Evolutionary conservation across 1,140 invertebrate species (phyloP), one percentile per base, ranked within the genome.

Genomic region (Matsumurasca onukii): DNA sequence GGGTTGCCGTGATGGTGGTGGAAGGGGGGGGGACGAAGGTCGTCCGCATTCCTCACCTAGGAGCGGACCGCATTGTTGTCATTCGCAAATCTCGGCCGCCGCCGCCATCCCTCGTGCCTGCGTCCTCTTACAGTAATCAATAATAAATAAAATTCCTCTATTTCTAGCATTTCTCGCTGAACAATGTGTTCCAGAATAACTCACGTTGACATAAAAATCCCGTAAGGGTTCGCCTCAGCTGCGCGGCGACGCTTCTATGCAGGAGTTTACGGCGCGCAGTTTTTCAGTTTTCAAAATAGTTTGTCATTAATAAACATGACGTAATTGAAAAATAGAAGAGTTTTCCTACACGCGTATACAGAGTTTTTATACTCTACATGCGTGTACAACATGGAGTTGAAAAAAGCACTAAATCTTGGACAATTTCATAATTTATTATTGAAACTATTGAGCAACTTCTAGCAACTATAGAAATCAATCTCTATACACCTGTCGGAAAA

Each of bases 21-120:
- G n/a, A n/a, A n/a, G n/a, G 30, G 55, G 55, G 55, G 55, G 3
- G 15, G 3, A 13, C 30, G 55, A 59, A 59, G 55, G 55, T 27
- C 55, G 55, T 22, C 55, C 55, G 55, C 55, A 59, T 59, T 59
- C 55, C 55, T 59, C 5, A 3, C 24, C 22, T 59, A 59, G 55
- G 55, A 59, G 55, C 55, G 55, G 55, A 27, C 22, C 25, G 25
- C 55, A 59, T 59, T 59, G 55, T 59, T 59, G 55, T 59, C 55
- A 59, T 59, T 59, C 55, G 55, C 55, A 22, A 59, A 59, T 59
- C 55, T 29, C 55, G 15, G 15, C 55, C 55, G n/a, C n/a, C 25
- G 3, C 55, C 55, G 3, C 24, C n/a, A 5, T 20, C 3, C 49
- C 3, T 51, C 49, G 24, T 22, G 17, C 3, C 49, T 51, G 3